A percentile compares a stretch with the other conserved stretches of the same genome.
phyloP scores from a whole-genome alignment of 2,113 vertebrate genomes.

The Choloepus hoffmanni region DNA sequence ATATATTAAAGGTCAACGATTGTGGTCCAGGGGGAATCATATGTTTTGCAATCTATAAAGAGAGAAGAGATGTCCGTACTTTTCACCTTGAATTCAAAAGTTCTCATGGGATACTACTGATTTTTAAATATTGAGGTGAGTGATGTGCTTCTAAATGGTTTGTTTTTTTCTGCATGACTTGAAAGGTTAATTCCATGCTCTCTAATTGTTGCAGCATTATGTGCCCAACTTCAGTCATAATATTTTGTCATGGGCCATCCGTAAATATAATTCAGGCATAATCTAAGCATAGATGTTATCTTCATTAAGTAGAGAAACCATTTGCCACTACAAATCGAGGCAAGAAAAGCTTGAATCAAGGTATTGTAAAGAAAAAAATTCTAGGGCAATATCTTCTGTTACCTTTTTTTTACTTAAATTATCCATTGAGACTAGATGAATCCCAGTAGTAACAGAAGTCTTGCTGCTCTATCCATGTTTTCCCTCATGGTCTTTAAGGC shows the following conservation, averaged over 20 bases:
- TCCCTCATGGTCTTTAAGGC: background rate
- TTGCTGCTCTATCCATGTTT: background rate
- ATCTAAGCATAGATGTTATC: background rate
- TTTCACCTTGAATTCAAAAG: background rate
- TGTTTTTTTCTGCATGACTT: background rate
- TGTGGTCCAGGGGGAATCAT: rapidly evolving
- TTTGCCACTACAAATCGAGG: background rate
- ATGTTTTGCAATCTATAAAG: background rate
- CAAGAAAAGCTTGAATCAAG: background rate
- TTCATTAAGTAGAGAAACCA: background rate
- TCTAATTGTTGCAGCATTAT: background rate
- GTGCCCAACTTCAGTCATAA: background rate
- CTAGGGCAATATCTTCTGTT: background rate
- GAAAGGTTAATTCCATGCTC: background rate
- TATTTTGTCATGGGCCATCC: slow-evolving; percentile 2
- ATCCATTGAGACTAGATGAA: background rate
- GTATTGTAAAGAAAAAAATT: background rate
- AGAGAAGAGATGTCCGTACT: background rate
- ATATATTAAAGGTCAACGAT: background rate
- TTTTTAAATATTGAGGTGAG: background rate
- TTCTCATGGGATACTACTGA: background rate
- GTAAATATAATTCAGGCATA: slow-evolving; percentile 39
- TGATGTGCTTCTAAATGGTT: background rate
- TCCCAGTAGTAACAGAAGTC: background rate
- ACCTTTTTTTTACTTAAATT: background rate